Conservation (phyloP, 2,888 invertebrate genomes). For the Lymantria monacha region DNA sequence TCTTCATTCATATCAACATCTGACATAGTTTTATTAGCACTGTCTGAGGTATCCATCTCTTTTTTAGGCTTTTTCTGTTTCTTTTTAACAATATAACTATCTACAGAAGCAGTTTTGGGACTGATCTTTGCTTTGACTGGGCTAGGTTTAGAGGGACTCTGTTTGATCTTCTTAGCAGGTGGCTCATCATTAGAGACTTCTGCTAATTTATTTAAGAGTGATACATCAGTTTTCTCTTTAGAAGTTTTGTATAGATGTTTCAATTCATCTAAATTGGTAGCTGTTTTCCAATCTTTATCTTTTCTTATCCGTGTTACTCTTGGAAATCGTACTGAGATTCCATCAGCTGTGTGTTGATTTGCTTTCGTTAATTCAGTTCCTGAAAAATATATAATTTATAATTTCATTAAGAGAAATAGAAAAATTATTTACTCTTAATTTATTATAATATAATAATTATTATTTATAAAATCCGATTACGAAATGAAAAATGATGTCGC, state of each 20-base stretch:
- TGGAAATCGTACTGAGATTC: slow-evolving; percentile 97
- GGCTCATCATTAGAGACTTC: slow-evolving; percentile 49
- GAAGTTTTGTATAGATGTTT: slow-evolving; percentile 86
- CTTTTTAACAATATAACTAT: slow-evolving; percentile 22
- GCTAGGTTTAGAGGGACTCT: slow-evolving; percentile 41
- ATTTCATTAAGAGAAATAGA: neutral
- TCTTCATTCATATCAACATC: slow-evolving; percentile 9
- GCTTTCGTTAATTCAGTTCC: slow-evolving; percentile 90
- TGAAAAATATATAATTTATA: slow-evolving; percentile 33
- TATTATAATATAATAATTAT: too few species aligned
- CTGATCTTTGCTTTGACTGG: slow-evolving; percentile 31
- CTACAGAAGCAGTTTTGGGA: slow-evolving; percentile 18
- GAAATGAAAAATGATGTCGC: too few species aligned
- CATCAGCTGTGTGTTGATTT: slow-evolving; percentile 94
- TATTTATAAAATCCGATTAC: too few species aligned
- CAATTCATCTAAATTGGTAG: slow-evolving; percentile 90
- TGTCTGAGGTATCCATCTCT: slow-evolving; percentile 10
- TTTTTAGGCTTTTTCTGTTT: slow-evolving; percentile 4
- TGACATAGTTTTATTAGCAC: neutral
- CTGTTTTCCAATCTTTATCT: slow-evolving; percentile 93
- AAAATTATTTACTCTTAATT: too few species aligned
- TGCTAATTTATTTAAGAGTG: slow-evolving; percentile 76
- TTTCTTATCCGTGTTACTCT: slow-evolving; percentile 90
- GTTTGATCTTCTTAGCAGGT: slow-evolving; percentile 52
- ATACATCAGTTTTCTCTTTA: slow-evolving; percentile 84